Percentiles rank a stretch among this genome's conserved stretches.
Evolutionary conservation across 2,113 vertebrate genomes (phyloP).

Genomic region (Limnothrissa miodon): DNA sequence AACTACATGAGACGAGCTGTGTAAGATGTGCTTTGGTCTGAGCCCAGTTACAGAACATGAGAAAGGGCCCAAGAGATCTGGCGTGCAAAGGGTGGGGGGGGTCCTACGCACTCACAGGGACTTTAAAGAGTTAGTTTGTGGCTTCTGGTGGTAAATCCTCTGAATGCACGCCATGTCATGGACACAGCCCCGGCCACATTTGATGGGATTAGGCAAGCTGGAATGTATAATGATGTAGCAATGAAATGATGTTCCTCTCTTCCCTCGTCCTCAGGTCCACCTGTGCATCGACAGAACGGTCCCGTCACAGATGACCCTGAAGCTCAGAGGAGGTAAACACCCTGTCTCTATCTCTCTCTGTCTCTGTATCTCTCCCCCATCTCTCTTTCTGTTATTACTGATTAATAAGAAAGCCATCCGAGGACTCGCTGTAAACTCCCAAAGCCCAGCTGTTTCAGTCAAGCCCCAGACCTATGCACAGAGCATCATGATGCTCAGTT

Average conservation of each 20-base stretch:
- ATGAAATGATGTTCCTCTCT: background rate
- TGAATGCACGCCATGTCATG: background rate
- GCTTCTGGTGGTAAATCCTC: background rate
- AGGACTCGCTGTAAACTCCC: too few relatives aligned
- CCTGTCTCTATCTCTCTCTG: background rate
- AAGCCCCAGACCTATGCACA: background rate
- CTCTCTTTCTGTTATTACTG: background rate
- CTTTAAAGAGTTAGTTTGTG: background rate
- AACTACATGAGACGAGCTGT: background rate
- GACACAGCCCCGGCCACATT: background rate
- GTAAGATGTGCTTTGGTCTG: background rate
- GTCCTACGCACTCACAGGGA: background rate
- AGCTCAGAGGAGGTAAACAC: conserved; percentile 85
- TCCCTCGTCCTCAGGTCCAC: conserved; percentile 77
- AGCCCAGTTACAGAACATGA: background rate
- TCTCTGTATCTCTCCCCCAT: background rate
- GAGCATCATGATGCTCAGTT: background rate
- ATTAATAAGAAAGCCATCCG: background rate
- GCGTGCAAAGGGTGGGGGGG: background rate
- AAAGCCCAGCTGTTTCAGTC: background rate
- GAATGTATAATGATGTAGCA: background rate
- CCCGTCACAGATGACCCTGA: conserved; percentile 92
- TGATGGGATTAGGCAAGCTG: conserved; percentile 1
- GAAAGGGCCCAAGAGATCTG: background rate
- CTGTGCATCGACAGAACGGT: conserved; percentile 92